These are phyloP conservation scores for Odontocolon sp. DNA, from an alignment of 2,888 invertebrate genomes.

Conservation along the genomic window DNA sequence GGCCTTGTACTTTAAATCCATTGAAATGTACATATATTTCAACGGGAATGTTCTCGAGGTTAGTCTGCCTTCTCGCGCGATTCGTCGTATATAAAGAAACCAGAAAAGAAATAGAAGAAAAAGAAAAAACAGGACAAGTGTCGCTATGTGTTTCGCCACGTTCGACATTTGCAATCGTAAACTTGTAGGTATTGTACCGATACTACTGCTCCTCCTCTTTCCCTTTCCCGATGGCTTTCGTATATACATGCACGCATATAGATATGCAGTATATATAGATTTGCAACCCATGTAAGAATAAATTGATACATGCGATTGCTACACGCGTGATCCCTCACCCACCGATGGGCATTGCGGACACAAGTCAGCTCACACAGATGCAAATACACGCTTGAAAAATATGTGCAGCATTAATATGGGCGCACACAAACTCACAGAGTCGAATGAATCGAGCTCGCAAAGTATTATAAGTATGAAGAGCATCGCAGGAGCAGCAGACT, in stretches of 20 bases:
- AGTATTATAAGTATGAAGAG: constrained; percentile 27
- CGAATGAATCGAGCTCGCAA: constrained; percentile 40
- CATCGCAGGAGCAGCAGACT: constrained; percentile 8
- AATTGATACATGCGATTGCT: constrained; percentile 48
- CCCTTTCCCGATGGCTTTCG: background rate
- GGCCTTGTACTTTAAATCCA: too few species aligned
- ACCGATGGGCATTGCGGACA: constrained; percentile 30
- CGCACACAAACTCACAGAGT: constrained; percentile 15
- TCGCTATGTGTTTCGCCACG: too few species aligned
- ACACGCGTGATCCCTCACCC: constrained; percentile 42
- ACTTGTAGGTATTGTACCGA: too few species aligned
- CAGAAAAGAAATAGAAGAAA: too few species aligned
- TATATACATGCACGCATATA: too few species aligned
- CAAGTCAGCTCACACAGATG: constrained; percentile 1
- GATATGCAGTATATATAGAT: constrained; percentile 28
- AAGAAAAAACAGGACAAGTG: too few species aligned
- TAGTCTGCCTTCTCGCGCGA: too few species aligned
- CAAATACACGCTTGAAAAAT: background rate
- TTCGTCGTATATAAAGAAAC: too few species aligned
- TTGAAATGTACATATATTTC: too few species aligned
- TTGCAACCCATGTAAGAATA: constrained; percentile 39
- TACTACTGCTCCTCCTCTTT: background rate
- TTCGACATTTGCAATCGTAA: too few species aligned
- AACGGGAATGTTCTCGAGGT: too few species aligned
- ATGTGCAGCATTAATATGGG: background rate